Base-by-base conservation (phyloP, 1,140 invertebrate genomes). In the Eriosoma lanigerum region DNA sequence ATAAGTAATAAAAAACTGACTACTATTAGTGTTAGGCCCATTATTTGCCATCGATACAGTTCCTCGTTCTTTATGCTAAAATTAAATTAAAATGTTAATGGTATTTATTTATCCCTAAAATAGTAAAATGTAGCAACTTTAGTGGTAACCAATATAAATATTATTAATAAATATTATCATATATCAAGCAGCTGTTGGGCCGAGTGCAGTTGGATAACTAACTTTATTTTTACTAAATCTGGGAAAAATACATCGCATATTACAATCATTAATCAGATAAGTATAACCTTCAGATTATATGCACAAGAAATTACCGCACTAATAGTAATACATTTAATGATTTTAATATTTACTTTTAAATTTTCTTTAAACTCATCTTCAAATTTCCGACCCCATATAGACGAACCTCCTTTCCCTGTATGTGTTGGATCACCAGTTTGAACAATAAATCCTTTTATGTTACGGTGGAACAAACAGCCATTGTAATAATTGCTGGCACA, bases 21-120 rank as follows among this genome's bases (percentile, higher is more conserved):
- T 97, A n/a, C 91, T 93, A 89, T 99, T 99, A n/a, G 95, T 95
- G 85, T 99, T 97, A 17, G 96, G 95, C 24, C 97, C 97, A 88
- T 95, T 98, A 85, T 98, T 99, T n/a, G 97, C 97, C 96, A 99
- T 98, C 17, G 96, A 98, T 1, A 99, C 87, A 64, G 94, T 92
- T 4, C 97, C 97, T 84, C 96, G 89, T 10, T 89, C 87, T 84
- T 90, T 93, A 85, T 98, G 96, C 92, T 94, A 84, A 8, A 89
- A 88, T 84, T 83, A 38, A 5, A 76, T 17, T 38, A 48, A 58
- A 78, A 60, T n/a, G 62, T 64, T 19, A 64, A 6, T 26, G 21
- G 56, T 48, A 48, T 48, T 48, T 48, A 48, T 10, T 48, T n/a
- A n/a, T n/a, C n/a, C n/a, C n/a, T n/a, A n/a, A n/a, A n/a, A n/a